phyloP scores from a whole-genome alignment of 2,113 vertebrate genomes.

The Neolamprologus devosi region DNA sequence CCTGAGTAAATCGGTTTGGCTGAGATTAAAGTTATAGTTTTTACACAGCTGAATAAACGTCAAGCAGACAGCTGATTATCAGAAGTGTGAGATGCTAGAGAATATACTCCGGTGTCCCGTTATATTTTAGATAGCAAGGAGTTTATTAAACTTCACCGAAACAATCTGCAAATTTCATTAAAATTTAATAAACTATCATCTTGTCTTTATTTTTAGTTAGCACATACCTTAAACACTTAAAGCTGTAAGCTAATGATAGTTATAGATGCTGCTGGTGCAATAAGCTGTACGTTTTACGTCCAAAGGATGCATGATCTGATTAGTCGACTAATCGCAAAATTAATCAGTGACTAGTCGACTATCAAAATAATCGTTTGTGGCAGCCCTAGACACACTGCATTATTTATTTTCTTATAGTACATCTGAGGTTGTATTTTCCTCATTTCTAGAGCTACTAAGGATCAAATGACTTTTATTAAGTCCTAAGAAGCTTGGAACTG shows the following conservation, averaged over 20 bases:
- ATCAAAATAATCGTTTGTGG: background rate
- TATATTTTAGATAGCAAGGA: no score
- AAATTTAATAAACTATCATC: no score
- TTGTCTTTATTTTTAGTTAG: no score
- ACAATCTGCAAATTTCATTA: no score
- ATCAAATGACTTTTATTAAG: background rate
- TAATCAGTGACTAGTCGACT: background rate
- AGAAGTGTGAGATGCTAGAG: no score
- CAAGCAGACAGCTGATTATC: no score
- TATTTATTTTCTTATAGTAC: background rate
- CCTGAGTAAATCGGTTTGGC: no score
- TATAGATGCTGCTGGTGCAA: background rate
- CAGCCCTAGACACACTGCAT: background rate
- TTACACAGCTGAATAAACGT: no score
- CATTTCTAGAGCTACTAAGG: background rate
- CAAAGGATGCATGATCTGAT: background rate
- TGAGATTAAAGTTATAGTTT: no score
- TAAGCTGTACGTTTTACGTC: background rate
- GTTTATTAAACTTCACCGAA: no score
- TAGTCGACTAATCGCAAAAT: background rate
- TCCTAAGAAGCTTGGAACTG: background rate
- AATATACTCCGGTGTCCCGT: rapidly evolving
- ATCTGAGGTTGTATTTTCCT: background rate
- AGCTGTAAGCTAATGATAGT: no score
- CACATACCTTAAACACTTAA: no score